These are phyloP conservation scores for Orthonychiurus folsomi DNA, from an alignment of 2,888 invertebrate species.

Conservation along the genomic window DNA sequence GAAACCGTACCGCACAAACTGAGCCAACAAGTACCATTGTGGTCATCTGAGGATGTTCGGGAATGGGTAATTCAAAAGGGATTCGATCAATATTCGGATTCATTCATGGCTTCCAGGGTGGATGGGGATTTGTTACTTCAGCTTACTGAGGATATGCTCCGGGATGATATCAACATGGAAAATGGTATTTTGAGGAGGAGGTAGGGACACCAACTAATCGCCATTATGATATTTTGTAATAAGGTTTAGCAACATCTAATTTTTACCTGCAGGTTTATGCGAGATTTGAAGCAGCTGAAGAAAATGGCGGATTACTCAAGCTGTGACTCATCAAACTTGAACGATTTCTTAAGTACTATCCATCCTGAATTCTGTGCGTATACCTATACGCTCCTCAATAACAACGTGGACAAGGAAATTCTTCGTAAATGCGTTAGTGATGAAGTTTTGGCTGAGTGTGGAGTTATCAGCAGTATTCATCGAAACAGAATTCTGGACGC, in stretches of 20 bases:
- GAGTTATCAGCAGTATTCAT: slow-evolving; percentile 90
- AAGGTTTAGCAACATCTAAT: background rate
- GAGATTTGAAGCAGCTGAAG: slow-evolving; percentile 85
- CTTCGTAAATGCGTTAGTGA: slow-evolving; percentile 62
- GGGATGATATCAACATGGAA: slow-evolving; percentile 80
- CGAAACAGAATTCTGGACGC: slow-evolving; percentile 80
- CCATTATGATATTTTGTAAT: background rate
- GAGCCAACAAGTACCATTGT: slow-evolving; percentile 94
- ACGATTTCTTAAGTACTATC: slow-evolving; percentile 70
- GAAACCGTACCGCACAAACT: slow-evolving; percentile 96
- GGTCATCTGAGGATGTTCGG: slow-evolving; percentile 92
- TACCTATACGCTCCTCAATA: slow-evolving; percentile 91
- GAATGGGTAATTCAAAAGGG: slow-evolving; percentile 99
- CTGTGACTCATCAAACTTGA: slow-evolving; percentile 81
- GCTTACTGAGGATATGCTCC: slow-evolving; percentile 82
- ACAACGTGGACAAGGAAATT: slow-evolving; percentile 85
- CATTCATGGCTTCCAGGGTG: slow-evolving; percentile 83
- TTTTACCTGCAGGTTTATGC: slow-evolving; percentile 60
- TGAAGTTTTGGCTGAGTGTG: slow-evolving; percentile 80
- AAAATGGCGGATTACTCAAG: slow-evolving; percentile 95
- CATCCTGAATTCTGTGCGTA: slow-evolving; percentile 89
- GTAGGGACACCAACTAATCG: slow-evolving; percentile 45
- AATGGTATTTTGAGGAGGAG: slow-evolving; percentile 89
- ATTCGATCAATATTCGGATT: slow-evolving; percentile 70
- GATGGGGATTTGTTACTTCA: slow-evolving; percentile 93